These are phyloP conservation scores for Rapana venosa DNA, from an alignment of 2,888 invertebrate genomes.

Conservation along the genomic window DNA sequence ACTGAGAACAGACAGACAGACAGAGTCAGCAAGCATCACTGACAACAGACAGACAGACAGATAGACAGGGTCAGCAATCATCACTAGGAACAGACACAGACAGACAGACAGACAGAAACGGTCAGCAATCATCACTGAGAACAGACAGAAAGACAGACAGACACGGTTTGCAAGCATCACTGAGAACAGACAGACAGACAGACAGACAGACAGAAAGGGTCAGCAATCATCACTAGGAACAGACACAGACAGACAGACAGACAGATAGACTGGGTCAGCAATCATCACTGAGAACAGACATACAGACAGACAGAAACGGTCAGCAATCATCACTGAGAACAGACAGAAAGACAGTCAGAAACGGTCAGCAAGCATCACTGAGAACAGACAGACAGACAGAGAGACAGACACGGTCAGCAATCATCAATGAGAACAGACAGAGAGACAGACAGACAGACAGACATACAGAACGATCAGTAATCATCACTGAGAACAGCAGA, in stretches of 20 bases:
- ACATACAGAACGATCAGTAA: too few relatives aligned
- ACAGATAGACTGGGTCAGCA: too few relatives aligned
- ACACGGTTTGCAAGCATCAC: too few relatives aligned
- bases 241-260: constrained; percentile 14
- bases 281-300: constrained; percentile 19
- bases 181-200: too few relatives aligned
- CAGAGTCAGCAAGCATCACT: constrained; percentile 11
- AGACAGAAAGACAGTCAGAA: not conserved
- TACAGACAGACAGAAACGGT: not conserved
- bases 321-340: constrained; percentile 26
- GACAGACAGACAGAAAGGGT: too few relatives aligned
- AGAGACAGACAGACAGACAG: too few relatives aligned
- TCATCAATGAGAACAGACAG: too few relatives aligned
- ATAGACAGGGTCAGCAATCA: not conserved
- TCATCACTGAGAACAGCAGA: too few relatives aligned
- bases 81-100: constrained; percentile 7
- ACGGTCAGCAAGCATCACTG: not conserved
- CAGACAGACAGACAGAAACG: not conserved
- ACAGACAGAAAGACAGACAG: too few relatives aligned
- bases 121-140: not conserved
- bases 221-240: too few relatives aligned
- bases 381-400: too few relatives aligned
- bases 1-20: constrained; percentile 4
- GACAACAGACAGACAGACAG: not conserved
- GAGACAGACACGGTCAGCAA: too few relatives aligned